Evolutionary conservation across 1,140 invertebrate genomes (phyloP), one percentile per base, ranked within the genome.

Genomic region (Cyclargus thomasi): DNA sequence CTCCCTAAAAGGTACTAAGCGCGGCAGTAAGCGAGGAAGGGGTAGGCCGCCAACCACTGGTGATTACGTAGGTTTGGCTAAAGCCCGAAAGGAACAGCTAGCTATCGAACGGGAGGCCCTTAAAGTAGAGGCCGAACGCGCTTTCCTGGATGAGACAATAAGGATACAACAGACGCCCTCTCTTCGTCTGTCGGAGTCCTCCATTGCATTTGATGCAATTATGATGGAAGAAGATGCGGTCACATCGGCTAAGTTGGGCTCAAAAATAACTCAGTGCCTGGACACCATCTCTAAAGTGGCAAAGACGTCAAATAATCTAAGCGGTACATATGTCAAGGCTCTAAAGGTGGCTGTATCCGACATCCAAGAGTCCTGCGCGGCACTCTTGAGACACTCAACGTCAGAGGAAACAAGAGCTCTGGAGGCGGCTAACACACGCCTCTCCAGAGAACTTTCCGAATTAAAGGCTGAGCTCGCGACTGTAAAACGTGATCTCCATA

Each of bases 311-410:
- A 55, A 35, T 4, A 66, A 66, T 14, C 10, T 66, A 0, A 66
- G 53, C 1, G 63, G 63, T 1, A 20, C n/a, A n/a, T n/a, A n/a
- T n/a, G n/a, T 29, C 16, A 57, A 17, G 14, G 21, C 57, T 1
- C 20, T n/a, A n/a, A 66, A 66, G 4, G 2, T 29, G 53, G 65
- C 65, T 2, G 11, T 47, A 10, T 22, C n/a, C 22, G 65, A n/a
- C 16, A 66, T 66, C 16, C 21, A 35, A 17, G 65, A 59, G 23
- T 20, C 65, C 2, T 22, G 22, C 2, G 22, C n/a, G 16, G 1
- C 53, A 1, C 35, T 66, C 7, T 21, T 57, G n/a, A 35, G 6
- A 2, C 18, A 53, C 0, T 29, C 53, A 0, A 29, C 29, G 23
- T 29, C 55, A 20, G 6, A 7, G 8, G 35, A 64, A 20, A 64